Conservation (phyloP, 2,888 invertebrate species). For the Tipula vernalis region DNA sequence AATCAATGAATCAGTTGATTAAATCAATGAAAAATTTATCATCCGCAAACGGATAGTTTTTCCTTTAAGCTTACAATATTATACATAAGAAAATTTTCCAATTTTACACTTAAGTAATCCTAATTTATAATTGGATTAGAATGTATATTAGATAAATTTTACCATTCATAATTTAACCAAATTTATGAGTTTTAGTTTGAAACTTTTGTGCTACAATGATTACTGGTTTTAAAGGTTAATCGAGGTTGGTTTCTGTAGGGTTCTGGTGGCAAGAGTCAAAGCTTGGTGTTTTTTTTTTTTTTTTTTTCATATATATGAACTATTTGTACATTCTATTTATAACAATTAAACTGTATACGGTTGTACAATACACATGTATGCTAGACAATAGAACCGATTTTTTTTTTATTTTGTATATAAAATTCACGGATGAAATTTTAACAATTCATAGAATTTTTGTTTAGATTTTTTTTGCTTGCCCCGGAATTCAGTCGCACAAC, state of each 20-base stretch:
- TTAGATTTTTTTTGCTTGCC: background rate
- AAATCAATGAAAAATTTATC: background rate
- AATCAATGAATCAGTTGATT: background rate
- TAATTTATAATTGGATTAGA: background rate
- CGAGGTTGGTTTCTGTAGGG: background rate
- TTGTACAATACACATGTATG: background rate
- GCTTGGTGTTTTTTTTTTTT: background rate
- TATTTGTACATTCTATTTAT: background rate
- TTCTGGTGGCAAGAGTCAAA: background rate
- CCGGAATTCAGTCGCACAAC: background rate
- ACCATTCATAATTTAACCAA: background rate
- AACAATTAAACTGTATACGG: background rate
- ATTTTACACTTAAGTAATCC: background rate
- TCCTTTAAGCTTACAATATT: background rate
- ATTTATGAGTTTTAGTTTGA: background rate
- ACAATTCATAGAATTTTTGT: constrained; percentile 4
- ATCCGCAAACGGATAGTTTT: background rate
- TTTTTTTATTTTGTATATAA: background rate
- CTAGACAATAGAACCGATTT: background rate
- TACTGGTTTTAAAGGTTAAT: background rate
- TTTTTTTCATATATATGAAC: background rate
- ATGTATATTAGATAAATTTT: background rate
- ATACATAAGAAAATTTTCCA: background rate
- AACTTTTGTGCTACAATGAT: background rate
- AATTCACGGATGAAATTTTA: background rate